Conservation (phyloP, 2,888 invertebrate species). For the Noctua pronuba region DNA sequence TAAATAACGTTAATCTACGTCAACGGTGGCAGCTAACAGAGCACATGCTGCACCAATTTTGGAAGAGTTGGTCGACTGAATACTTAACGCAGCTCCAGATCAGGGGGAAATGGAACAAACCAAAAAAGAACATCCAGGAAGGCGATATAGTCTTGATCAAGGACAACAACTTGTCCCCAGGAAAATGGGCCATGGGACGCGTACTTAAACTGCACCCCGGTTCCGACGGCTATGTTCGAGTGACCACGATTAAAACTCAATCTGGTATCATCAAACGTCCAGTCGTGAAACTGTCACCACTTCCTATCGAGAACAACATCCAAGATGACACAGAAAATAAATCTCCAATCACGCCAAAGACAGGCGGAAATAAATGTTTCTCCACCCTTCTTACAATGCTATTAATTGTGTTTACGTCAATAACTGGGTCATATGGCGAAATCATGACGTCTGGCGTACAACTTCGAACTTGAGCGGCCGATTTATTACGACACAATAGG, state of each 20-base stretch:
- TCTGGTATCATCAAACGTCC: slow-evolving; percentile 3
- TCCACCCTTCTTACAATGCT: background rate
- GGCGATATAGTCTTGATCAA: slow-evolving; percentile 10
- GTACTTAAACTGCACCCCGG: slow-evolving; percentile 3
- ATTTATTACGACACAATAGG: slow-evolving; percentile 1
- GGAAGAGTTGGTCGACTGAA: slow-evolving; percentile 1
- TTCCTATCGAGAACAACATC: background rate
- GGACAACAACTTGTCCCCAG: slow-evolving; percentile 13
- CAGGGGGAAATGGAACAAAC: background rate
- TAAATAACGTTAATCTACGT: background rate
- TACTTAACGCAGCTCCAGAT: slow-evolving; percentile 4
- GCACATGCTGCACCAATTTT: background rate
- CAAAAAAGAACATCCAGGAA: background rate
- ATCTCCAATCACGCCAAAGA: background rate
- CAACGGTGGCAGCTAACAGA: slow-evolving; percentile 8
- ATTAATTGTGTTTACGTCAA: background rate
- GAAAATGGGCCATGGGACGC: slow-evolving; percentile 11
- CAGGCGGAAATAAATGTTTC: slow-evolving; percentile 1
- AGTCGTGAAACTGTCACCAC: background rate
- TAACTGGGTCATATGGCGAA: slow-evolving; percentile 6
- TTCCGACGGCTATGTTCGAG: background rate
- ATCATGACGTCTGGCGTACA: background rate
- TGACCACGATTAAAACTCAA: slow-evolving; percentile 8
- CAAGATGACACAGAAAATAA: background rate
- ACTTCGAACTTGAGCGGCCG: background rate